Conservation (phyloP, 2,888 invertebrate species). For the Drosophila villosipedis region DNA sequence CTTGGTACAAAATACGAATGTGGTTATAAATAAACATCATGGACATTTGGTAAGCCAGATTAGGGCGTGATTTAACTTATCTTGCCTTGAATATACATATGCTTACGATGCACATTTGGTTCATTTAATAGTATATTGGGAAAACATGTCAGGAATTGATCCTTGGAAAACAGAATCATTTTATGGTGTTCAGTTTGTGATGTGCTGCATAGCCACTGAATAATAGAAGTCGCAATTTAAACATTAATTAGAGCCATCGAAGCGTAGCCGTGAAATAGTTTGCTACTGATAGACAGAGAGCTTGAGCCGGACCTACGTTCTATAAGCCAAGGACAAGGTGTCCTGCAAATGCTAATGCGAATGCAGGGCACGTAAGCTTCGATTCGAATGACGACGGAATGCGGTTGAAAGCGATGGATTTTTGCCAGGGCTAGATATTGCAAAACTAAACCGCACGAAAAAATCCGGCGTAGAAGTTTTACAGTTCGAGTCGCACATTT, state of each 20-base stretch:
- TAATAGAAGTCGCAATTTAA: constrained; percentile 75
- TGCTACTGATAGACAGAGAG: constrained; percentile 26
- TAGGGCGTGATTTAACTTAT: neutral
- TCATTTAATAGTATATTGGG: neutral
- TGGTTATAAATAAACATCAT: neutral
- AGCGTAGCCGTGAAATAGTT: constrained; percentile 60
- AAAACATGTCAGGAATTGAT: neutral
- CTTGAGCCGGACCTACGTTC: constrained; percentile 19
- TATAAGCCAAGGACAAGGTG: constrained; percentile 41
- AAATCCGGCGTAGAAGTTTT: constrained; percentile 59
- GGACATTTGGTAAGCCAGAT: neutral
- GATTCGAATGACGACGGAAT: constrained; percentile 50
- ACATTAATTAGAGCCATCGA: constrained; percentile 82
- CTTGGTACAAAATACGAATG: neutral
- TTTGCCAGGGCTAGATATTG: constrained; percentile 31
- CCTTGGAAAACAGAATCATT: neutral
- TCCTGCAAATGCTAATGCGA: constrained; percentile 61
- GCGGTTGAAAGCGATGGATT: constrained; percentile 44
- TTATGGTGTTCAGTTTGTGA: constrained; percentile 38
- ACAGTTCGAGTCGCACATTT: constrained; percentile 58
- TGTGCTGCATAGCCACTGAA: constrained; percentile 40
- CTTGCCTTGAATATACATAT: neutral
- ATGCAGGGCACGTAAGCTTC: constrained; percentile 68
- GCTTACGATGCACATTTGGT: neutral
- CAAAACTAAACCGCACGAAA: constrained; percentile 63